Evolutionary conservation across 2,113 vertebrate species (phyloP).

Genomic region (Ceyx margarethae): DNA sequence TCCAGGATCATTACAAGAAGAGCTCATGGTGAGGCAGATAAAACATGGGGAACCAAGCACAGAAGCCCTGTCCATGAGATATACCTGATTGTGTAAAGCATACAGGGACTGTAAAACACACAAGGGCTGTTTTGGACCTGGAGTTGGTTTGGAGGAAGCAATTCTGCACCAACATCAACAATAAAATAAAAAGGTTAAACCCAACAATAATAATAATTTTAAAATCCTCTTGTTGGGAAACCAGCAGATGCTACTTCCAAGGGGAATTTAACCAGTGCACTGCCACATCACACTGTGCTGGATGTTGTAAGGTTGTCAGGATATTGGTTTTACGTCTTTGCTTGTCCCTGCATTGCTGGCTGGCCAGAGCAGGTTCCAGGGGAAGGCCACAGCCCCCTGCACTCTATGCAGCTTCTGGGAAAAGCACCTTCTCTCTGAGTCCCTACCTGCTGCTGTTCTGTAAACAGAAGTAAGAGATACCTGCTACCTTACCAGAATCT

Average conservation of each 20-base stretch:
- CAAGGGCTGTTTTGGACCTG: background rate
- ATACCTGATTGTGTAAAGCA: background rate
- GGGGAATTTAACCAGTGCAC: background rate
- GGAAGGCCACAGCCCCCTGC: background rate
- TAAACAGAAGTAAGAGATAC: background rate
- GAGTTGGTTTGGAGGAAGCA: background rate
- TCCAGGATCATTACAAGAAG: background rate
- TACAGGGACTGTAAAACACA: background rate
- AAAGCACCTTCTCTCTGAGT: background rate
- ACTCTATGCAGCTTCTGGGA: background rate
- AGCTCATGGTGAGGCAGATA: background rate
- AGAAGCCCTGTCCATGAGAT: background rate
- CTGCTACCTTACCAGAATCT: slow-evolving; percentile 86
- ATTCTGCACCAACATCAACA: background rate
- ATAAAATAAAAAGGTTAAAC: background rate
- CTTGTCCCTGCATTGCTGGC: background rate
- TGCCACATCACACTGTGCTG: background rate
- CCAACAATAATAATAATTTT: background rate
- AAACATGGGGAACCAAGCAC: background rate
- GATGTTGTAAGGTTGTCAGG: background rate
- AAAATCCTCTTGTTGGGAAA: background rate
- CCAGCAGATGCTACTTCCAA: background rate
- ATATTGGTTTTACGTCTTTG: background rate
- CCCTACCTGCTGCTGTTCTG: background rate
- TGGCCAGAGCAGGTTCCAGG: background rate